Conservation (phyloP, 2,888 invertebrate species). For the Syrista parreyssii region DNA sequence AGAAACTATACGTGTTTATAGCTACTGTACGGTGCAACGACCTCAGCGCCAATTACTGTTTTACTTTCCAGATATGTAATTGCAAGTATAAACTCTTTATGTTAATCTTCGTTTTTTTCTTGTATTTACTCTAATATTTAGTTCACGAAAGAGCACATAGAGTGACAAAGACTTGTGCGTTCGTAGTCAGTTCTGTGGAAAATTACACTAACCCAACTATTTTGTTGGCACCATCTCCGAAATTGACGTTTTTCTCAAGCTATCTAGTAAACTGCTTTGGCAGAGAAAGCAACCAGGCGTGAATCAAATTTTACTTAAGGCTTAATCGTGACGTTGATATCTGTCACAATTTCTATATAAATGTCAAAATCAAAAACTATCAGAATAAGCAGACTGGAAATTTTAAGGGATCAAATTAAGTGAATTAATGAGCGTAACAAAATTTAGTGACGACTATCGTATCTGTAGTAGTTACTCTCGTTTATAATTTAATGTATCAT, state of each 20-base stretch:
- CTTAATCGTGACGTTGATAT: neutral
- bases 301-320: neutral
- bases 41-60: neutral
- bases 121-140: neutral
- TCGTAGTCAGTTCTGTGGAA: neutral
- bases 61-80: neutral
- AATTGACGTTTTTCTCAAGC: neutral
- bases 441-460: neutral
- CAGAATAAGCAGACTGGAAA: neutral
- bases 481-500: neutral
- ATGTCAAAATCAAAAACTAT: neutral
- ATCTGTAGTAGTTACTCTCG: neutral
- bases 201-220: neutral
- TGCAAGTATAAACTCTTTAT: neutral
- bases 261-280: neutral
- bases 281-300: neutral
- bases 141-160: too few species aligned
- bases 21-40: neutral
- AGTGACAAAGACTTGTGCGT: too few species aligned
- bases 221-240: neutral
- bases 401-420: too few species aligned
- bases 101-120: neutral
- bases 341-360: neutral
- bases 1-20: neutral
- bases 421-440: neutral